phyloP scores from a whole-genome alignment of 2,797 vertebrate genomes.

The Propithecus deckenii region DNA sequence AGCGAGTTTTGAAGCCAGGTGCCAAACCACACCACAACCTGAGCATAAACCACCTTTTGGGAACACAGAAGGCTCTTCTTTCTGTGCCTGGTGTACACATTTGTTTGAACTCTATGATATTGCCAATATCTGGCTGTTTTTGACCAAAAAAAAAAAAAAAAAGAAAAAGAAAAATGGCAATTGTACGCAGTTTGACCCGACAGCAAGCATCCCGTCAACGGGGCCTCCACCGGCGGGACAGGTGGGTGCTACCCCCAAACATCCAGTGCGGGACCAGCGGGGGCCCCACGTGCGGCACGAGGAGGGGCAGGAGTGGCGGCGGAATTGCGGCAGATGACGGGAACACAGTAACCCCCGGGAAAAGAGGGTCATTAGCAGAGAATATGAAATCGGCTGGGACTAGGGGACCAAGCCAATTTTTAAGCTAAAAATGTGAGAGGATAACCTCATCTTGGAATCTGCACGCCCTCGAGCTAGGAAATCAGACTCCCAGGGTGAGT shows the following conservation, averaged over 20 bases:
- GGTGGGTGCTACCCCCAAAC: rapidly evolving
- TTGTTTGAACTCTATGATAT: rapidly evolving
- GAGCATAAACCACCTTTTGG: rapidly evolving
- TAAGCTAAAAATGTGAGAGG: not conserved
- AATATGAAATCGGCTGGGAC: not conserved
- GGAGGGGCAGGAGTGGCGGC: not conserved
- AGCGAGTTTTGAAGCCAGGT: not conserved
- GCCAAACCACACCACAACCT: rapidly evolving
- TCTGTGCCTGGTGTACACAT: rapidly evolving
- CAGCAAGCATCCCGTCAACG: rapidly evolving
- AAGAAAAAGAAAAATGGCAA: not conserved
- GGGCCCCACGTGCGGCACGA: rapidly evolving
- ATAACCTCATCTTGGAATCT: rapidly evolving
- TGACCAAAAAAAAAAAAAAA: not conserved
- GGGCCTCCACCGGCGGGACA: not conserved
- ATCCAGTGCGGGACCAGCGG: rapidly evolving
- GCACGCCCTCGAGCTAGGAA: rapidly evolving
- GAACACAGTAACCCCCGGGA: not conserved
- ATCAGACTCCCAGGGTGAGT: not conserved
- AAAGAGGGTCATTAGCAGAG: not conserved
- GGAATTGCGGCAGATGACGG: not conserved
- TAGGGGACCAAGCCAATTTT: rapidly evolving
- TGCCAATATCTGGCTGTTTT: rapidly evolving
- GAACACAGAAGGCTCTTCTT: not conserved
- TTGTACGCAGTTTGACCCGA: rapidly evolving